These are phyloP conservation scores for Pseudonaja textilis DNA, from an alignment of 2,113 vertebrate genomes.

Conservation along the genomic window DNA sequence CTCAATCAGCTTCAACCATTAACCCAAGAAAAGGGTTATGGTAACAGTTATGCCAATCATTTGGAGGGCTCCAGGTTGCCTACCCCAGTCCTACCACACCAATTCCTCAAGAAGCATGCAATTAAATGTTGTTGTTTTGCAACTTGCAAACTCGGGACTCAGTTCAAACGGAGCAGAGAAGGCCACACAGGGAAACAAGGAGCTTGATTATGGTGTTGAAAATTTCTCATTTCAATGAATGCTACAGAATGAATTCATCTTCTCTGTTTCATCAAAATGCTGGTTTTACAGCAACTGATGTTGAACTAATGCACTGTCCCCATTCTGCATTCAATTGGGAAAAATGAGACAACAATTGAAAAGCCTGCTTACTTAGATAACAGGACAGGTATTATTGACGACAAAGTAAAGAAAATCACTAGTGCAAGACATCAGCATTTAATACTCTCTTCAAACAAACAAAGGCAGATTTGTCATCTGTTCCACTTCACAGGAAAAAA, in stretches of 20 bases:
- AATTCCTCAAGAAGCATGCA: background rate
- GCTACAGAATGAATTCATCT: slow-evolving; percentile 23
- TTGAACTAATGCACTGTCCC: slow-evolving; percentile 25
- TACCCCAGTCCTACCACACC: background rate
- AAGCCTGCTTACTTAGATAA: slow-evolving; percentile 44
- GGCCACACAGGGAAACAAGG: background rate
- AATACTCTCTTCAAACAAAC: slow-evolving; percentile 46
- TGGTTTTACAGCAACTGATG: slow-evolving; percentile 11
- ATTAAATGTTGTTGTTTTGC: background rate
- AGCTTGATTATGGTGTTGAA: slow-evolving; percentile 18
- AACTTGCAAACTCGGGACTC: background rate
- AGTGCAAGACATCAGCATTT: slow-evolving; percentile 41
- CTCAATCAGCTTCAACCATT: background rate
- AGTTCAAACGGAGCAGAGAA: background rate
- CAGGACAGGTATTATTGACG: slow-evolving; percentile 42
- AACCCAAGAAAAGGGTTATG: background rate
- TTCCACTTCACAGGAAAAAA: slow-evolving; percentile 36
- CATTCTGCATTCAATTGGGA: slow-evolving; percentile 17
- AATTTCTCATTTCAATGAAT: slow-evolving; percentile 13
- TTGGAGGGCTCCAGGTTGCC: background rate
- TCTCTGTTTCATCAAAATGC: background rate
- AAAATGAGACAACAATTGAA: slow-evolving; percentile 43
- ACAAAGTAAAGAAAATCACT: slow-evolving; percentile 21
- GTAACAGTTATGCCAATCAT: background rate
- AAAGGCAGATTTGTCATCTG: slow-evolving; percentile 46